Base-by-base conservation (phyloP, 2,797 vertebrate genomes). In the Hozukius guyotensis region DNA sequence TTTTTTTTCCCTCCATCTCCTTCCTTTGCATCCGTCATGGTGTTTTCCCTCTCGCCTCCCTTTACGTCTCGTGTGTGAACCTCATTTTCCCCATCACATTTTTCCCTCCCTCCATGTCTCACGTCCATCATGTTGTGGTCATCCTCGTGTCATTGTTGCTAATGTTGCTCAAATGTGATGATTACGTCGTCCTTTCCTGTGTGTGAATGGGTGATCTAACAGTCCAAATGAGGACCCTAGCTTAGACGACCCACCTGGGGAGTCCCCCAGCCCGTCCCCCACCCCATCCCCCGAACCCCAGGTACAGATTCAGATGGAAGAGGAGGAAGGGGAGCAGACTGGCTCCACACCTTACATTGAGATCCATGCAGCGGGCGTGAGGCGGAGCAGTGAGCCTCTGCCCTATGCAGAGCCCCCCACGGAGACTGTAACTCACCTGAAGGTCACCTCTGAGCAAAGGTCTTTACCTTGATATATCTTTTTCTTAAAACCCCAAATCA, bases 381-480 rank as follows among this genome's bases (percentile, higher is more conserved):
- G 92, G 80, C 90, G 92, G 83, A 92, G 84, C 83, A 93, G 92
- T 86, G 91, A 85, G 49, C 90, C 88, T 72, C 74, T 84, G 61
- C 65, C 65, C 71, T 77, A 27, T 16, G 70, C 87, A 69, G 82
- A 87, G 22, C 20, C 87, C 71, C 73, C 55, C 72, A 46, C n/a
- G 29, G 77, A 90, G 65, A 75, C 76, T 24, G 24, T 83, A 12
- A 64, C 78, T 65, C 85, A 60, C 16, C 91, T 55, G 86, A 84
- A 3, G 49, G 84, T 87, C 88, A 71, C 87, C 74, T 77, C 90
- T 29, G 90, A 92, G 55, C 85, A 90, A 89, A 95, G 94, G 94
- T 93, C 67, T 85, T 84, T 29, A 66, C 66, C 61, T 78, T 61
- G 2, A 64, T 80, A 64, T 13, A 29, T 81, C 2, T 70, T 68